Percentiles rank a stretch among this genome's conserved stretches.
Conservation (phyloP, 2,113 vertebrate genomes). For the Poecile atricapillus region DNA sequence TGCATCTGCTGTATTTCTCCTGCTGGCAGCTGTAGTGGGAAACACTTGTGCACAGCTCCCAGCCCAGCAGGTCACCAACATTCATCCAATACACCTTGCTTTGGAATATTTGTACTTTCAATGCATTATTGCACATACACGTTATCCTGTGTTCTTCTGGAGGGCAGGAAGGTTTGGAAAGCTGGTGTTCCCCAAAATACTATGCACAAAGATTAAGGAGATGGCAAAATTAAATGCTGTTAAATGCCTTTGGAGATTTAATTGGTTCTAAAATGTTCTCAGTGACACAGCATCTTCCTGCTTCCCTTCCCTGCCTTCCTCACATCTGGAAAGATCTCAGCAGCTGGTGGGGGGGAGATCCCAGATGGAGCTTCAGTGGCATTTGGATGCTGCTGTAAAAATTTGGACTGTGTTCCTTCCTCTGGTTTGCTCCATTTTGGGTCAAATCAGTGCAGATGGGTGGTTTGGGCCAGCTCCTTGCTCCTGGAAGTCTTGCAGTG, state of each 20-base stretch:
- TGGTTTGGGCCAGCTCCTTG: neutral
- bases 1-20: neutral
- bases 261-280: neutral
- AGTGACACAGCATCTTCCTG: accelerated
- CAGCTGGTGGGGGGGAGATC: neutral
- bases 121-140: accelerated
- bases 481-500: neutral
- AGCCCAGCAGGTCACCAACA: accelerated
- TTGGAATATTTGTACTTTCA: neutral
- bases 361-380: neutral
- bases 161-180: neutral
- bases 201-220: neutral
- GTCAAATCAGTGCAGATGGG: neutral
- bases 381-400: neutral
- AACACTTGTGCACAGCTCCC: neutral
- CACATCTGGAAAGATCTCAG: neutral
- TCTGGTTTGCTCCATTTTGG: neutral
- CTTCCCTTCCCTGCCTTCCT: neutral
- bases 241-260: neutral
- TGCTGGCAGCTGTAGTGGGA: neutral
- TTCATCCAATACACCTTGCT: neutral
- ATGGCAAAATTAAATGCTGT: neutral
- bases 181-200: neutral
- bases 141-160: neutral
- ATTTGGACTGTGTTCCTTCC: accelerated